A percentile compares a stretch with the other conserved stretches of the same genome.
Conservation (phyloP, 2,113 vertebrate genomes). For the Todiramphus saurophagus region DNA sequence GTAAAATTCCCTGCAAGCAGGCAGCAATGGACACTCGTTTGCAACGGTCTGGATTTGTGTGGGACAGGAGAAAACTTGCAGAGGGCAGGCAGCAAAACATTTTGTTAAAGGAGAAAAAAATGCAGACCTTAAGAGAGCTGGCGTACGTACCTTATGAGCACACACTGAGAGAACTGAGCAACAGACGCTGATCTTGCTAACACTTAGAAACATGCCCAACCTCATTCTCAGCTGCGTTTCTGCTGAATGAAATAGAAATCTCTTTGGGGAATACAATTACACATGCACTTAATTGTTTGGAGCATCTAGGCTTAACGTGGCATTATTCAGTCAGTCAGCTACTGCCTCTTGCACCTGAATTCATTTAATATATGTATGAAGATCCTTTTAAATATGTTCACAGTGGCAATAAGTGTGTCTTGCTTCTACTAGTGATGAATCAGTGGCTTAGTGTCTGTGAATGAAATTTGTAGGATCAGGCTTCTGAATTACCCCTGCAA, state of each 20-base stretch:
- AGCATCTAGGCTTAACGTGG: not conserved
- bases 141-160: not conserved
- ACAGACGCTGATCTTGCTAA: not conserved
- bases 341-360: not conserved
- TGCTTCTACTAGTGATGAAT: not conserved
- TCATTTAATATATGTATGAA: not conserved
- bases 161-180: not conserved
- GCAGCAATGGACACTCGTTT: not conserved
- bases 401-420: not conserved
- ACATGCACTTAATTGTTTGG: not conserved
- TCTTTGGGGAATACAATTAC: not conserved
- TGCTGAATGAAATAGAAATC: not conserved
- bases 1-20: not conserved
- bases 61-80: not conserved
- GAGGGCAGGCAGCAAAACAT: not conserved
- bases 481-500: not conserved
- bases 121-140: not conserved
- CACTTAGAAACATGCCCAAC: not conserved
- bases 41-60: not conserved
- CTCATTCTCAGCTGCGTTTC: not conserved
- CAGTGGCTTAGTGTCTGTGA: not conserved
- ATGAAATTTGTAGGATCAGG: not conserved
- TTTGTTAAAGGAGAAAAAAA: not conserved
- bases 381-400: not conserved
- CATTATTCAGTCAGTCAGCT: not conserved